These are phyloP conservation scores for Muscidifurax raptorellus DNA, from an alignment of 1,140 invertebrate species.

Conservation along the genomic window DNA sequence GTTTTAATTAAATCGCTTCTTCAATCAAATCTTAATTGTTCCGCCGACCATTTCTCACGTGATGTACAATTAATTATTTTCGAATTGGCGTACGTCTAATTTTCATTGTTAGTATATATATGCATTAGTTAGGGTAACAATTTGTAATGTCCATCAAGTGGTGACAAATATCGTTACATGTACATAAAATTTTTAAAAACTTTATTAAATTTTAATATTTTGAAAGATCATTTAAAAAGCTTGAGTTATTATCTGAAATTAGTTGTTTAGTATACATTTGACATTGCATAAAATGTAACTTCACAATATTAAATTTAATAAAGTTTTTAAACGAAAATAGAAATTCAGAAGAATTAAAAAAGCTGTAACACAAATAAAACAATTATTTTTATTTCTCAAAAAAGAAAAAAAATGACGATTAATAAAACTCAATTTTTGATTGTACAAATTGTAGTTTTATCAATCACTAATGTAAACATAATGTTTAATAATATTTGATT, in stretches of 20 bases:
- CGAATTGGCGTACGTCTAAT: conserved; percentile 52
- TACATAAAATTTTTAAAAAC: conserved; percentile 55
- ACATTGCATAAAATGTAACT: conserved; percentile 38
- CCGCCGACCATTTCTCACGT: conserved; percentile 48
- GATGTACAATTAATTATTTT: conserved; percentile 53
- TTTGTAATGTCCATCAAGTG: conserved; percentile 55
- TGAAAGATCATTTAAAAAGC: conserved; percentile 45
- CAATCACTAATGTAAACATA: conserved; percentile 35
- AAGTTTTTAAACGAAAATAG: conserved; percentile 53
- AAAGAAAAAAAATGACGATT: conserved; percentile 53
- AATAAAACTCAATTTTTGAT: conserved; percentile 55
- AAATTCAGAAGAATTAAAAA: conserved; percentile 50
- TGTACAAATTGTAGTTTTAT: conserved; percentile 52
- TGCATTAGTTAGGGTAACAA: conserved; percentile 55
- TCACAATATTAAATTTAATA: conserved; percentile 51
- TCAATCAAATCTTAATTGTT: conserved; percentile 45
- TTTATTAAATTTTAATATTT: conserved; percentile 54
- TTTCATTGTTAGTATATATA: conserved; percentile 55
- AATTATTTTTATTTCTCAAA: conserved; percentile 54
- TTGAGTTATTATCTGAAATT: conserved; percentile 45
- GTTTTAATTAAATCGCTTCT: conserved; percentile 44
- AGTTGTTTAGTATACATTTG: conserved; percentile 45
- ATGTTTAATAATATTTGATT: conserved; percentile 41
- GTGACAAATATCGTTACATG: conserved; percentile 54
- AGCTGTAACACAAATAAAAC: conserved; percentile 54